Evolutionary conservation across 2,888 invertebrate species (phyloP), one percentile per base, ranked within the genome.

Genomic region (Microctonus brassicae): DNA sequence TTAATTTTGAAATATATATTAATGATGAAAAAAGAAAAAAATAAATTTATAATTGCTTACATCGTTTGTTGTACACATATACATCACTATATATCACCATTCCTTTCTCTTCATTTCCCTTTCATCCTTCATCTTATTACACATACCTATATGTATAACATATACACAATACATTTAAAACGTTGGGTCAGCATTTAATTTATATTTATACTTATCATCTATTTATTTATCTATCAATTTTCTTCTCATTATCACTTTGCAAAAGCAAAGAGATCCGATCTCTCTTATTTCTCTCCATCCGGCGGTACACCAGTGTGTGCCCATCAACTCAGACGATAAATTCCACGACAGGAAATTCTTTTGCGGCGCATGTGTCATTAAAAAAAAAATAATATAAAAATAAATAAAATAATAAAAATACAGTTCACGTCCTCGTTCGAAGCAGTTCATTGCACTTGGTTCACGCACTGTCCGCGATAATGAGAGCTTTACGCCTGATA

Each of bases 11-110:
- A 55, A 13, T 64, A 69, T 52, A 63, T 70, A 68, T 71, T 69
- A 39, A 22, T 24, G 70, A 73, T 66, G n/a, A n/a, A n/a, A n/a
- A n/a, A n/a, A n/a, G n/a, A n/a, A n/a, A 75, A 75, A 73, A 72
- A 67, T 76, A 66, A 68, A 24, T 70, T 75, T 77, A 75, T n/a
- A n/a, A 74, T 75, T 74, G 74, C 75, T 58, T 55, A 55, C 70
- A 73, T 74, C 70, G 67, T 62, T 52, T 66, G 69, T 69, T 71
- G 53, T 24, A 60, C 20, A 33, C 22, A 39, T 39, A n/a, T n/a
- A n/a, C n/a, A n/a, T n/a, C n/a, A n/a, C 47, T 39, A 13, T 17
- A 29, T 55, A 67, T 57, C 47, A 53, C 34, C 58, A 11, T 62
- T 57, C 22, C 26, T 36, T 57, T 24, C 39, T 55, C 13, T 17